Conservation (phyloP, 2,113 vertebrate species). For the Chiloscyllium plagiosum region DNA sequence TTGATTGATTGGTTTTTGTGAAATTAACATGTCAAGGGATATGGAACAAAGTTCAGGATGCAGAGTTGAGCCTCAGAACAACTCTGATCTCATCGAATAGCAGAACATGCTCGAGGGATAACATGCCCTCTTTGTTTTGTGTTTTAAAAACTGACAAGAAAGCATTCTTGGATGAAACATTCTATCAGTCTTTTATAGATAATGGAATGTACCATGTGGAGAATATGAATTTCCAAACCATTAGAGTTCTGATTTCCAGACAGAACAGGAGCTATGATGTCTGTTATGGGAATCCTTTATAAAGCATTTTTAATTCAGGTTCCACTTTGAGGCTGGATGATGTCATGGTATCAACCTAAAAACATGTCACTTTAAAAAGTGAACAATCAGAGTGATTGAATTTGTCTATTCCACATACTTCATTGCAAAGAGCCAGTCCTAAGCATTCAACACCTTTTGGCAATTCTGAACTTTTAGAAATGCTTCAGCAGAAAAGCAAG, state of each 20-base stretch:
- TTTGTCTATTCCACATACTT: neutral
- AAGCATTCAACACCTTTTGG: neutral
- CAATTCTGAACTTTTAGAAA: neutral
- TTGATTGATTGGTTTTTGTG: neutral
- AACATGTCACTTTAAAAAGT: neutral
- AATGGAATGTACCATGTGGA: neutral
- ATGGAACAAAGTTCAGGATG: neutral
- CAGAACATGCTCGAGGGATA: neutral
- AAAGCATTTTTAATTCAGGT: neutral
- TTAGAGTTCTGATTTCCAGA: neutral
- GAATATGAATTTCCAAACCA: neutral
- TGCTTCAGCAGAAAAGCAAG: neutral
- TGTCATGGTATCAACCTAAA: neutral
- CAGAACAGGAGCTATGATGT: neutral
- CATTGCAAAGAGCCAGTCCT: neutral
- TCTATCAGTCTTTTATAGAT: neutral
- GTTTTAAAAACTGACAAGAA: neutral
- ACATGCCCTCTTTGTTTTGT: neutral
- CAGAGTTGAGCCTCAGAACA: neutral
- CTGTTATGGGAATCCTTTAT: neutral
- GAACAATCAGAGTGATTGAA: neutral
- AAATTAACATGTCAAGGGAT: neutral
- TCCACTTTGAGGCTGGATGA: neutral
- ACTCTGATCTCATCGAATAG: neutral
- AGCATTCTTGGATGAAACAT: neutral